Base-by-base conservation (phyloP, 2,797 vertebrate species). In the Oceanodroma leucorhoa region DNA sequence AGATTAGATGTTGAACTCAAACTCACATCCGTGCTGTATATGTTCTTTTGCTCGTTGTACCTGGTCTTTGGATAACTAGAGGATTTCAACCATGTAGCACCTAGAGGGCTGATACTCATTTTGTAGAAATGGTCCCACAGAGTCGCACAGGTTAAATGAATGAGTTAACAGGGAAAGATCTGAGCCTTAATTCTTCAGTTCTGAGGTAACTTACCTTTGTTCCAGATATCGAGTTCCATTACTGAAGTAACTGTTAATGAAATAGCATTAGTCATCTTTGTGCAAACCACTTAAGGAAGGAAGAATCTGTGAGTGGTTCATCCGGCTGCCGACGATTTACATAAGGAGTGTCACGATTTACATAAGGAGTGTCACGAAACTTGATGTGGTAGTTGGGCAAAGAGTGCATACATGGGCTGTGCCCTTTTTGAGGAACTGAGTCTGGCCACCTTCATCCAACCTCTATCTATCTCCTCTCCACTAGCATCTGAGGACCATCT, bases 281-380 rank as follows among this genome's bases (percentile, higher is more conserved):
- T 43, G 50, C 84, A 95, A 92, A 89, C 27, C 3, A 2, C 14
- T 71, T 64, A 62, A 73, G 89, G 53, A 64, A 73, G 51, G 79
- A 45, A 22, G 51, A 38, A 23, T 72, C 54, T 21, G 9, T 2
- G 53, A 78, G 50, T 70, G 1, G 0, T 77, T 92, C n/a, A 19
- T 84, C 75, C 0, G 5, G 23, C 60, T 76, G 34, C 29, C 2
- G 5, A 3, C 21, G 50, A 83, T 91, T 93, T 81, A 87, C 79
- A 7, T 32, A 91, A 83, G 96, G 91, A 79, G 87, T 67, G 89
- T 75, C 94, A 69, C 19, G 2, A 32, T 91, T 93, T 81, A 87
- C 79, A 7, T 32, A 91, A 83, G 96, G 91, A 79, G 87, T 67
- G 89, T 75, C 94, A 69, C 19, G 2, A 32, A 73, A 57, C 29